phyloP scores from a whole-genome alignment of 2,888 invertebrate species.

The Catotricha subobsoleta region DNA sequence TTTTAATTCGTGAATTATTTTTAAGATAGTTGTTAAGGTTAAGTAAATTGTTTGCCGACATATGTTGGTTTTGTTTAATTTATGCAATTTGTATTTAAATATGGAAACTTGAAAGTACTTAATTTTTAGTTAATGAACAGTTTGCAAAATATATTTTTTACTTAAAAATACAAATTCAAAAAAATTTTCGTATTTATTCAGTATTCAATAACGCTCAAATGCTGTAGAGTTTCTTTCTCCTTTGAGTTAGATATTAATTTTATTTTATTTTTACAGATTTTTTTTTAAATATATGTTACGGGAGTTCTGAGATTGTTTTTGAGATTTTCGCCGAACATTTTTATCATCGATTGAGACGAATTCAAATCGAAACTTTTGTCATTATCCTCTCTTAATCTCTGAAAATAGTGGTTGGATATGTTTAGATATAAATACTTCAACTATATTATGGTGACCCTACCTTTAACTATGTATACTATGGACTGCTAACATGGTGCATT shows the following conservation, averaged over 20 bases:
- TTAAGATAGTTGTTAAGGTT: slow-evolving; percentile 1
- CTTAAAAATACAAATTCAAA: neutral
- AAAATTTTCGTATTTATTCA: neutral
- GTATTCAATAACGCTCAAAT: no score
- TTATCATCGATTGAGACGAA: no score
- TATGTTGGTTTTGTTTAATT: neutral
- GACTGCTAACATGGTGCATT: no score
- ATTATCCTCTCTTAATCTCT: no score
- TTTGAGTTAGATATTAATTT: neutral
- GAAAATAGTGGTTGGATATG: no score
- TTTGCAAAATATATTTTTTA: neutral
- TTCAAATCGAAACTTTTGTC: no score
- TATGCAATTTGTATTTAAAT: neutral
- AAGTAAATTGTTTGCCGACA: neutral
- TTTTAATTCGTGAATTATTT: neutral
- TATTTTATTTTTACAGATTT: neutral
- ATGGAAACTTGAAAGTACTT: neutral
- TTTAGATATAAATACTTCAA: no score
- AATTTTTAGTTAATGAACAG: neutral
- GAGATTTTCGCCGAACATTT: no score
- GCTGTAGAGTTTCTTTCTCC: no score
- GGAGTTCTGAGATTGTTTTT: neutral
- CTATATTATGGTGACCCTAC: no score
- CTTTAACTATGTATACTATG: no score
- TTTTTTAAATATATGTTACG: neutral